phyloP scores from a whole-genome alignment of 2,113 vertebrate species.

The Eidolon helvum region DNA sequence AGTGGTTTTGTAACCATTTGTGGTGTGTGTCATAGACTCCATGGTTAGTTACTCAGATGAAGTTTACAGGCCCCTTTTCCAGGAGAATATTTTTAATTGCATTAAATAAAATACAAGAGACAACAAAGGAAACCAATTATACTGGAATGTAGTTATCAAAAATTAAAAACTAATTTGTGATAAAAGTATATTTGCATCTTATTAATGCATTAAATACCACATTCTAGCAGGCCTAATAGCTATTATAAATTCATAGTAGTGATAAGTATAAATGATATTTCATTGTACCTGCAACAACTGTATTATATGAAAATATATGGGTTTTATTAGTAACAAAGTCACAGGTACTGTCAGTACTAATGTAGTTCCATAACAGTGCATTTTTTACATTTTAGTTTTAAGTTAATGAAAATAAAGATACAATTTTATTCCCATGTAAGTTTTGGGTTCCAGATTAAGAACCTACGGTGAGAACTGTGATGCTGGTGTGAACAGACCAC shows the following conservation, averaged over 20 bases:
- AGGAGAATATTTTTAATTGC: conserved; percentile 5
- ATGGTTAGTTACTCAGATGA: background rate
- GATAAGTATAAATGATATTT: background rate
- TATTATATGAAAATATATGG: background rate
- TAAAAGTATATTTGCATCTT: background rate
- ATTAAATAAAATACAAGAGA: background rate
- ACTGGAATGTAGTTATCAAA: background rate
- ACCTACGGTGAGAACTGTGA: background rate
- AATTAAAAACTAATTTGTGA: background rate
- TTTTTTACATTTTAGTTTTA: background rate
- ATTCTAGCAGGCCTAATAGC: background rate
- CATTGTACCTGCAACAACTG: background rate
- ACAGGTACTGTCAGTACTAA: background rate
- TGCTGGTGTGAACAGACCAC: background rate
- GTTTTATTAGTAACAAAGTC: background rate
- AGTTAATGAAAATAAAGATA: background rate
- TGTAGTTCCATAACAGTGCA: background rate
- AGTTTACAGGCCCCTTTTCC: background rate
- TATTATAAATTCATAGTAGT: background rate
- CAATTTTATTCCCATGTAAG: background rate
- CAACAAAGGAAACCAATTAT: background rate
- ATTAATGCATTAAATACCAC: conserved; percentile 4
- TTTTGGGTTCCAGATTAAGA: background rate
- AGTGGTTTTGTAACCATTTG: background rate
- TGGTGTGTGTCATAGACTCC: background rate